Evolutionary conservation across 2,113 vertebrate species (phyloP).

Genomic region (Terrapene triunguis): DNA sequence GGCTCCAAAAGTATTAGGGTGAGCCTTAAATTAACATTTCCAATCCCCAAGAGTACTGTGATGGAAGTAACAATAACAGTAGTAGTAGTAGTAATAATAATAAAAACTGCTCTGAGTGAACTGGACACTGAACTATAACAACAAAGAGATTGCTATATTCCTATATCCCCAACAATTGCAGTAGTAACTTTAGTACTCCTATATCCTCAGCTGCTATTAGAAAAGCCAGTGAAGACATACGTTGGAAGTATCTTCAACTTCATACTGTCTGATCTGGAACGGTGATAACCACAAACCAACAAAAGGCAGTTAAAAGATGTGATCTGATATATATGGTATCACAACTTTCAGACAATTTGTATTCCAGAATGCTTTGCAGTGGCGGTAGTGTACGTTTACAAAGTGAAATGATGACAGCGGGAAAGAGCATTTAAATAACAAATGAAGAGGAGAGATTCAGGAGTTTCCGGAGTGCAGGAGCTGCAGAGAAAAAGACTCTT

Average conservation of each 20-base stretch:
- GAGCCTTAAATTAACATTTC: not conserved
- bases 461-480: not conserved
- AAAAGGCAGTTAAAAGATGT: not conserved
- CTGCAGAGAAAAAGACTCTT: not conserved
- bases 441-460: not conserved
- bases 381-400: not conserved
- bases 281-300: not conserved
- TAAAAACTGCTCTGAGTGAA: not conserved
- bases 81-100: not conserved
- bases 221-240: not conserved
- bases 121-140: not conserved
- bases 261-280: not conserved
- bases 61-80: not conserved
- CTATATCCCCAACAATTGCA: not conserved
- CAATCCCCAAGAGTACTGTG: not conserved
- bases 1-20: not conserved
- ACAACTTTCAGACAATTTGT: not conserved
- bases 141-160: not conserved
- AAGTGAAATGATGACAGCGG: not conserved
- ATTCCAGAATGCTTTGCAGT: not conserved
- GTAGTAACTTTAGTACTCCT: not conserved
- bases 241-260: not conserved
- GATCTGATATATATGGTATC: not conserved
- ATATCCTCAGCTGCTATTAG: not conserved
- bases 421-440: not conserved